phyloP scores from a whole-genome alignment of 2,797 vertebrate species.

The Syndactyla subalaris region DNA sequence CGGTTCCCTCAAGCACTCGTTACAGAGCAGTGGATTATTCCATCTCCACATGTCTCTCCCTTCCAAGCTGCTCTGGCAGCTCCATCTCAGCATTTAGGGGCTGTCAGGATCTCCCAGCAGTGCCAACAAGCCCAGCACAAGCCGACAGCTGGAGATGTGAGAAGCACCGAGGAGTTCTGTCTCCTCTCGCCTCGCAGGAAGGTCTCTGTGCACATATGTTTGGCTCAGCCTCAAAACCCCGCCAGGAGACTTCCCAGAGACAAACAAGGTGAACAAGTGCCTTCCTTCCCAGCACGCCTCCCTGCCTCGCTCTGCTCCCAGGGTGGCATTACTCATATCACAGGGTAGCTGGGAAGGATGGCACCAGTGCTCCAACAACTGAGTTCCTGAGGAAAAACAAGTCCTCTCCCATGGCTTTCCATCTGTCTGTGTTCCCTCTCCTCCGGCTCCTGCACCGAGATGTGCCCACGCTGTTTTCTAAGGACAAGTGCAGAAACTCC shows the following conservation, averaged over 20 bases:
- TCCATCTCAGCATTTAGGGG: background rate
- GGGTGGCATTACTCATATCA: background rate
- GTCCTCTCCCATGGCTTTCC: background rate
- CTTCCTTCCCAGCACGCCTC: background rate
- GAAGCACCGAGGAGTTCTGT: background rate
- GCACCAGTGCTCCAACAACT: background rate
- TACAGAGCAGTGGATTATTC: background rate
- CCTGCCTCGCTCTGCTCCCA: rapidly evolving
- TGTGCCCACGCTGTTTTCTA: background rate
- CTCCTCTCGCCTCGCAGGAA: background rate
- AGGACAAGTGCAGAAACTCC: background rate
- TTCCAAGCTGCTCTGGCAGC: background rate
- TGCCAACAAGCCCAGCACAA: background rate
- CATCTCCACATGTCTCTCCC: background rate
- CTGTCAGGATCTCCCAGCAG: background rate
- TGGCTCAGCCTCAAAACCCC: background rate
- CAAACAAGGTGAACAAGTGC: background rate
- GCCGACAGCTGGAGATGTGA: background rate
- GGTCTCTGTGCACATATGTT: background rate
- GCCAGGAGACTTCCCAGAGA: background rate
- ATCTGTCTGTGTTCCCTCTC: constrained; percentile 17
- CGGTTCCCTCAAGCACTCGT: rapidly evolving
- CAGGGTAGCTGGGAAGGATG: background rate
- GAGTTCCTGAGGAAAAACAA: background rate
- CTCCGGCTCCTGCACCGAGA: background rate